phyloP scores from a whole-genome alignment of 2,113 vertebrate species.

The Ellobius talpinus region DNA sequence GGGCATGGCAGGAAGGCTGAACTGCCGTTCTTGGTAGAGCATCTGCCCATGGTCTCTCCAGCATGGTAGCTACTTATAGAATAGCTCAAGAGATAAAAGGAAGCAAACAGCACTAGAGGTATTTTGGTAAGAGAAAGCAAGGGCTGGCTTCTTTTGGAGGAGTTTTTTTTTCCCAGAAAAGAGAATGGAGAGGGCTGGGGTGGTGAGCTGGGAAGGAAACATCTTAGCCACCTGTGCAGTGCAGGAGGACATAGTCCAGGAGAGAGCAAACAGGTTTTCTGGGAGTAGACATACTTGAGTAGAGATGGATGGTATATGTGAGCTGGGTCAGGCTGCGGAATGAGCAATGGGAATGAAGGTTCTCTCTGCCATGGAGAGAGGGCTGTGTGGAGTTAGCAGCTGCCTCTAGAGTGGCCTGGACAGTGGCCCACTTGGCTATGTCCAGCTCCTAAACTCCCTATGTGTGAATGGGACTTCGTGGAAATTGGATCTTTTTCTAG shows the following conservation, averaged over 20 bases:
- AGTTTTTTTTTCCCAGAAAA: neutral
- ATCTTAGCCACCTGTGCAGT: neutral
- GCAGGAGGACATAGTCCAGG: neutral
- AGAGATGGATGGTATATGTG: neutral
- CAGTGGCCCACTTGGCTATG: neutral
- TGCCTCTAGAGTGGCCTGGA: neutral
- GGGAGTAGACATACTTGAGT: neutral
- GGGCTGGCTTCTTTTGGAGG: neutral
- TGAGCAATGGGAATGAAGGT: neutral
- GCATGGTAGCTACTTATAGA: neutral
- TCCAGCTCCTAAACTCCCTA: neutral
- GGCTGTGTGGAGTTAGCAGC: neutral
- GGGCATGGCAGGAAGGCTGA: neutral
- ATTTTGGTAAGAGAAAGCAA: neutral
- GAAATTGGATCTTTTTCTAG: constrained; percentile 18
- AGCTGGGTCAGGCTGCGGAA: neutral
- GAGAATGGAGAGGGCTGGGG: neutral
- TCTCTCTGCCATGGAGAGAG: neutral
- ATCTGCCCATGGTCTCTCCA: neutral
- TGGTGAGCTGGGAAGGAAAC: neutral
- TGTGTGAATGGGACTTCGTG: neutral
- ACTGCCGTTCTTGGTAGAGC: too few relatives aligned
- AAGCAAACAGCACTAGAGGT: neutral
- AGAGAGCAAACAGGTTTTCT: constrained; percentile 1
- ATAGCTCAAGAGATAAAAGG: neutral